phyloP scores from a whole-genome alignment of 2,797 vertebrate species.

The Ptychobarbus kaznakovi region DNA sequence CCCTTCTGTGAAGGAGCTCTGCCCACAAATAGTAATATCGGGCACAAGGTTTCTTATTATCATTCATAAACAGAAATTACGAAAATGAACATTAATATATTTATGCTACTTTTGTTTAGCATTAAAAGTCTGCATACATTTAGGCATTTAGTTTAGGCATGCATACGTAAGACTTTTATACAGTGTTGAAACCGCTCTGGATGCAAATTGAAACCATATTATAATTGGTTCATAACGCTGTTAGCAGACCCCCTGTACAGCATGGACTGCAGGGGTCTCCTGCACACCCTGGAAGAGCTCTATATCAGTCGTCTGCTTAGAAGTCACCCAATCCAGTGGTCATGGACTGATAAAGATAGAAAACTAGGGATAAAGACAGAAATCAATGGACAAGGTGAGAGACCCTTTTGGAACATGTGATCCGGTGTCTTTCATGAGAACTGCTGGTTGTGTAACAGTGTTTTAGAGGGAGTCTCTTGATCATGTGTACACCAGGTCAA shows the following conservation, averaged over 20 bases:
- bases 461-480: slow-evolving; percentile 51
- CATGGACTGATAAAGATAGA: slow-evolving; percentile 26
- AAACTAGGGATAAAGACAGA: slow-evolving; percentile 19
- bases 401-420: slow-evolving; percentile 17
- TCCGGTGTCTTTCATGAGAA: slow-evolving; percentile 36
- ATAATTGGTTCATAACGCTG: not conserved
- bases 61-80: not conserved
- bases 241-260: not conserved
- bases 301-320: slow-evolving; percentile 45
- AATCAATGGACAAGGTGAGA: slow-evolving; percentile 29
- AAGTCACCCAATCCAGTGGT: slow-evolving; percentile 42
- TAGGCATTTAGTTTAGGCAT: not conserved
- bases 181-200: not conserved
- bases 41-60: not conserved
- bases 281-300: slow-evolving; percentile 27
- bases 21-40: not conserved
- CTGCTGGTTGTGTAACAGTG: slow-evolving; percentile 25
- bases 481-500: slow-evolving; percentile 54
- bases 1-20: not conserved
- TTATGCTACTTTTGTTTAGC: not conserved
- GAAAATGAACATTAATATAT: not conserved
- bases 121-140: not conserved
- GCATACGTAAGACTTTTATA: not conserved
- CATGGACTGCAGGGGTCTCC: not conserved
- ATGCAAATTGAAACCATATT: slow-evolving; percentile 8